Evolutionary conservation across 2,797 vertebrate genomes (phyloP).

Genomic region (Anisognathus igniventris): DNA sequence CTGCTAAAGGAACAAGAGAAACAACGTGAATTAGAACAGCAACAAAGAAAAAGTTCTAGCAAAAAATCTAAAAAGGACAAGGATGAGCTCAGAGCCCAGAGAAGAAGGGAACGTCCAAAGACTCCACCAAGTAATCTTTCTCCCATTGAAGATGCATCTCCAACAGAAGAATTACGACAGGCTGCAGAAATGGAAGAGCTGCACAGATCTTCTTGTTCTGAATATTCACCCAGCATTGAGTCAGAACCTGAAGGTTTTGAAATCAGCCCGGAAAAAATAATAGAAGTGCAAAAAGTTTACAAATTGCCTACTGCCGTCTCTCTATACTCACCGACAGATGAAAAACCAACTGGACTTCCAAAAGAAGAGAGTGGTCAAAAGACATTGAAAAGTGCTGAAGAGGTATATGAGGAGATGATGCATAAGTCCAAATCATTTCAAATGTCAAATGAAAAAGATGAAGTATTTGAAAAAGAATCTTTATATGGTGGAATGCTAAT

Average conservation of each 20-base stretch:
- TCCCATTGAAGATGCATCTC: constrained; percentile 86
- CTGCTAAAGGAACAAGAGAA: constrained; percentile 91
- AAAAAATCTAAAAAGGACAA: constrained; percentile 98
- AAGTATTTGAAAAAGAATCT: constrained; percentile 90
- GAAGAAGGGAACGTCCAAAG: constrained; percentile 90
- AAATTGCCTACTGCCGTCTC: constrained; percentile 90
- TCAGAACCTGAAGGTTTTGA: constrained; percentile 95
- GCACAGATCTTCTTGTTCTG: constrained; percentile 86
- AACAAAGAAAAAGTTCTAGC: constrained; percentile 84
- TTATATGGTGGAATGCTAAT: constrained; percentile 96
- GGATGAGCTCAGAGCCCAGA: constrained; percentile 93
- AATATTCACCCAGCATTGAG: constrained; percentile 90
- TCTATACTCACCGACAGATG: constrained; percentile 91
- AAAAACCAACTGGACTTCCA: constrained; percentile 70
- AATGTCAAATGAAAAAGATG: constrained; percentile 81
- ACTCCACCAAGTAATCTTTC: constrained; percentile 96
- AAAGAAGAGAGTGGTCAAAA: constrained; percentile 74
- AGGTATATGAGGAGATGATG: constrained; percentile 93
- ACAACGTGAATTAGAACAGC: constrained; percentile 82
- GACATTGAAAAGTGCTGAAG: constrained; percentile 88
- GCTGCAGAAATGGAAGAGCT: constrained; percentile 83
- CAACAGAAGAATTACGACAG: constrained; percentile 85
- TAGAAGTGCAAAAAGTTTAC: constrained; percentile 92
- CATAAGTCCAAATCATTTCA: constrained; percentile 84
- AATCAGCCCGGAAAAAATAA: constrained; percentile 85